phyloP scores from a whole-genome alignment of 2,113 vertebrate genomes.

The Tetrao urogallus region DNA sequence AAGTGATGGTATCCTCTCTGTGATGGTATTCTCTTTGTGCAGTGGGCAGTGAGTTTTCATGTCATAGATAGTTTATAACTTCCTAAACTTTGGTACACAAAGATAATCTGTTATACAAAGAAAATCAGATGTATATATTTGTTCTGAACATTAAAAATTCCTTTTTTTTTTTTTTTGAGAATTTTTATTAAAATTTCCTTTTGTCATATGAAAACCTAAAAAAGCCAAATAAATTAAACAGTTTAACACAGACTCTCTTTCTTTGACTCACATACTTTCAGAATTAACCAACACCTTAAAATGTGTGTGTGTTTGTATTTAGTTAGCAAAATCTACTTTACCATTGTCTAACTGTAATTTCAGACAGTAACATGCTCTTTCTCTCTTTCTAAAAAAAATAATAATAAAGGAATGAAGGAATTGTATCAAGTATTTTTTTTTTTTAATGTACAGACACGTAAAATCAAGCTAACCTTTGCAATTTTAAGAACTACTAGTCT shows the following conservation, averaged over 20 bases:
- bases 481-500: neutral
- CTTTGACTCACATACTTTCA: neutral
- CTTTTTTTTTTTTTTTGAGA: neutral
- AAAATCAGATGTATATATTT: neutral
- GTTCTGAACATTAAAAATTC: neutral
- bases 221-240: neutral
- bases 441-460: neutral
- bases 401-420: neutral
- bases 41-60: neutral
- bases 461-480: neutral
- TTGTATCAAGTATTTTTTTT: neutral
- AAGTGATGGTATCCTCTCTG: neutral
- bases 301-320: neutral
- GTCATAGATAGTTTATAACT: conserved; percentile 39
- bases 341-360: neutral
- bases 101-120: neutral
- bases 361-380: neutral
- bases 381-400: neutral
- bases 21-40: neutral
- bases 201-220: neutral
- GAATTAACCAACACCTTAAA: conserved; percentile 4
- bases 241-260: neutral
- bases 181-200: neutral
- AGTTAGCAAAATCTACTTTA: neutral
- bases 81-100: neutral